These are phyloP conservation scores for Pseudorectes ferrugineus DNA, from an alignment of 2,113 vertebrate genomes.

Conservation along the genomic window DNA sequence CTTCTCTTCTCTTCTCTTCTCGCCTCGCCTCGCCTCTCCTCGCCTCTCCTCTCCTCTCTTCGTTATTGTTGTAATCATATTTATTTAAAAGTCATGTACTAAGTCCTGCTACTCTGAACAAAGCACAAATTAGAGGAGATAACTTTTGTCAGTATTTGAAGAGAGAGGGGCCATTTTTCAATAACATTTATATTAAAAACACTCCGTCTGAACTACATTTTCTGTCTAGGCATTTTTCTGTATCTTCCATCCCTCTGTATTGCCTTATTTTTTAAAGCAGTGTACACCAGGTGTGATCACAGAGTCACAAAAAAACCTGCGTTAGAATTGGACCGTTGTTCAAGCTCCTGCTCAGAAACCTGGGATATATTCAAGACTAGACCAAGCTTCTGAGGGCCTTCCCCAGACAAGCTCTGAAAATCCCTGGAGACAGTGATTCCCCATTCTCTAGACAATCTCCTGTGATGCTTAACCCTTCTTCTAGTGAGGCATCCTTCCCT, in stretches of 20 bases:
- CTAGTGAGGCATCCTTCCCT: not conserved
- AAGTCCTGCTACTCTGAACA: not conserved
- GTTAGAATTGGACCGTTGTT: not conserved
- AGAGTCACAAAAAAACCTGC: not conserved
- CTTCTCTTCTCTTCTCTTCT: not conserved
- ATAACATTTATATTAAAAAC: not conserved
- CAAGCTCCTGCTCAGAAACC: not conserved
- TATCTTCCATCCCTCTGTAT: fast-evolving
- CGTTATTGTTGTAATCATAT: not conserved
- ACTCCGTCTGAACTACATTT: not conserved
- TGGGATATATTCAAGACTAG: not conserved
- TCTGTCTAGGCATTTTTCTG: not conserved
- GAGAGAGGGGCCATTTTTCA: not conserved
- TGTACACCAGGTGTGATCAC: not conserved
- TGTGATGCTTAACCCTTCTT: not conserved
- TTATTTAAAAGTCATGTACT: not conserved
- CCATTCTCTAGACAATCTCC: not conserved
- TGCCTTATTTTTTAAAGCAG: not conserved
- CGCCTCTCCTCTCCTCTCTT: no score
- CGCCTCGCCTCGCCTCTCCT: no score
- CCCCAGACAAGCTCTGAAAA: not conserved
- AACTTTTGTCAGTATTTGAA: not conserved
- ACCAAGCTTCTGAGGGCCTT: not conserved
- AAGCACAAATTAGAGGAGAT: not conserved
- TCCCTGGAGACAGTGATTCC: not conserved